These are phyloP conservation scores for Pecten maximus DNA, from an alignment of 2,888 invertebrate species.

Conservation along the genomic window DNA sequence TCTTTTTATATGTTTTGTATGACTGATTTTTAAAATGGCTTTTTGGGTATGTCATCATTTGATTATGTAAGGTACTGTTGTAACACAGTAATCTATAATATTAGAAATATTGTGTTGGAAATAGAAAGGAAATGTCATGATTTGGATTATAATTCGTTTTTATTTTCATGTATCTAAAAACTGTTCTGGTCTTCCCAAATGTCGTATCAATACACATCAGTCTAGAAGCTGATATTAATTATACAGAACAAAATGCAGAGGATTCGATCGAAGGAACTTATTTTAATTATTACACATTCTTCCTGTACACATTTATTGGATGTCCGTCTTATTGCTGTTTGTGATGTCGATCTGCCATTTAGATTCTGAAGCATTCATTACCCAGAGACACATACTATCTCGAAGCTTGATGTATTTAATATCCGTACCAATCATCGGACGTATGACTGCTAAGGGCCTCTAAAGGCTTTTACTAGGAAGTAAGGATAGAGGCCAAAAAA, in stretches of 20 bases:
- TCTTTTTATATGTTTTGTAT: too few relatives aligned
- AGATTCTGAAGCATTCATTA: not conserved
- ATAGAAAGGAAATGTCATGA: too few relatives aligned
- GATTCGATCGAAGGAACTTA: not conserved
- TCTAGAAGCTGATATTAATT: not conserved
- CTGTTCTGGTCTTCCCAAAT: too few relatives aligned
- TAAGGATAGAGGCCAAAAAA: not conserved
- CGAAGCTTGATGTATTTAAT: not conserved
- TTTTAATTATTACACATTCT: not conserved
- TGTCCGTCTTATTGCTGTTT: not conserved
- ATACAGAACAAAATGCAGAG: too few relatives aligned
- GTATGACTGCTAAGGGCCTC: not conserved
- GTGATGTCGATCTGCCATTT: not conserved
- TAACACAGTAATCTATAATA: too few relatives aligned
- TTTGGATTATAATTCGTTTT: too few relatives aligned
- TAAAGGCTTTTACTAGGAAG: not conserved
- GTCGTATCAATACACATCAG: not conserved
- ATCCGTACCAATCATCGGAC: not conserved
- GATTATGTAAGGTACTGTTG: too few relatives aligned
- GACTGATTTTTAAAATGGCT: too few relatives aligned
- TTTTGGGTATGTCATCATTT: too few relatives aligned
- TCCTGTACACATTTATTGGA: not conserved
- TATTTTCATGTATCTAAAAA: too few relatives aligned
- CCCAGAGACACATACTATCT: not conserved
- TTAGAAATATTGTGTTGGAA: too few relatives aligned